Conservation (phyloP, 37 sponge, comb jelly and placozoan species). For the Spongilla lacustris region DNA sequence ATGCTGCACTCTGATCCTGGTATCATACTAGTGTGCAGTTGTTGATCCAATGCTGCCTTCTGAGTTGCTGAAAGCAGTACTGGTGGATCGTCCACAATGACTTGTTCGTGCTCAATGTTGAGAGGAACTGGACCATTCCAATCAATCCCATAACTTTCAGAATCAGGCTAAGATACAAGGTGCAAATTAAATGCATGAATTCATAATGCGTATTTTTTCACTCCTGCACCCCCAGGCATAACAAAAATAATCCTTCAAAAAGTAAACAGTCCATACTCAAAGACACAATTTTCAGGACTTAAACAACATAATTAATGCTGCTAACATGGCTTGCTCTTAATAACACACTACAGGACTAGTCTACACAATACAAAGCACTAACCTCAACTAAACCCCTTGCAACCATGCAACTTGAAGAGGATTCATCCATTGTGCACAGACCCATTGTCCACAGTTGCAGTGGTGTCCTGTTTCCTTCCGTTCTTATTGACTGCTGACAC, state of each 20-base stretch:
- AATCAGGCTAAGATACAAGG: conserved; percentile 1
- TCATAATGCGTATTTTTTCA: too few species aligned
- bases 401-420: not conserved
- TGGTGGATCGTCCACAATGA: conserved; percentile 4
- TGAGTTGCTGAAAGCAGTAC: conserved; percentile 6
- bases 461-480: conserved; percentile 65
- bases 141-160: conserved; percentile 36
- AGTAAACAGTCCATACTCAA: too few species aligned
- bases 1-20: too few species aligned
- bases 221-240: too few species aligned
- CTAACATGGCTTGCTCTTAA: too few species aligned
- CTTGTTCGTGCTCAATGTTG: conserved; percentile 2
- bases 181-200: too few species aligned
- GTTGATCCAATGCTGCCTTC: conserved; percentile 2
- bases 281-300: too few species aligned
- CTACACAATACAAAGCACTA: too few species aligned
- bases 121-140: conserved; percentile 35
- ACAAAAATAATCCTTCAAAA: too few species aligned
- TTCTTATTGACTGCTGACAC: conserved; percentile 41
- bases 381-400: not conserved
- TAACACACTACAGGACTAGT: too few species aligned
- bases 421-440: not conserved
- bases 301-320: too few species aligned
- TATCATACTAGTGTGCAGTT: not conserved
- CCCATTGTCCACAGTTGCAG: conserved; percentile 56